Percentiles rank a stretch among this genome's conserved stretches.
Conservation (phyloP, 2,888 invertebrate genomes). For the Busseola fusca region DNA sequence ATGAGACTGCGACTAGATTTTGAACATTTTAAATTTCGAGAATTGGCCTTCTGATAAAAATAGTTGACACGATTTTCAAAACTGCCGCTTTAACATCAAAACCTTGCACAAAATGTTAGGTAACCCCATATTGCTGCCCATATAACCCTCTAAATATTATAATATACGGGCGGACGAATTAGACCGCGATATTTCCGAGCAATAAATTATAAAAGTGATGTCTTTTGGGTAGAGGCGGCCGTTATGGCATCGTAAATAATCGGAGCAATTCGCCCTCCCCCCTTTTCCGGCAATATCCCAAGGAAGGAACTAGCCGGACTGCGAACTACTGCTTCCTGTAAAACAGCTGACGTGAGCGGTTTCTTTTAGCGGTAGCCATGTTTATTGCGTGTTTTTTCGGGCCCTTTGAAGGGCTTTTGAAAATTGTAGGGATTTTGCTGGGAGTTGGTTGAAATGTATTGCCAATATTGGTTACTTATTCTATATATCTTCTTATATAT, state of each 20-base stretch:
- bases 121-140: constrained; percentile 30
- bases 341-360: constrained; percentile 49
- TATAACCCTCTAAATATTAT: constrained; percentile 64
- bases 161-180: constrained; percentile 80
- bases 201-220: constrained; percentile 84
- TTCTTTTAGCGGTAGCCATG: constrained; percentile 49
- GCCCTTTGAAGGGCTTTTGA: constrained; percentile 32
- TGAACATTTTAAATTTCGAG: too few relatives aligned
- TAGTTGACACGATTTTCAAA: neutral
- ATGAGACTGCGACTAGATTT: too few relatives aligned
- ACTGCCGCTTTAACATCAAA: neutral
- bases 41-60: neutral
- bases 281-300: constrained; percentile 68
- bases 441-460: neutral
- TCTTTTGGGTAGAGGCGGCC: constrained; percentile 72
- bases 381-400: constrained; percentile 46
- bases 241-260: constrained; percentile 64
- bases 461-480: neutral
- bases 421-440: constrained; percentile 16
- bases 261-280: constrained; percentile 27
- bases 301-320: constrained; percentile 73
- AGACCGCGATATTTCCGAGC: constrained; percentile 81
- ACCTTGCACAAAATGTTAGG: constrained; percentile 7
- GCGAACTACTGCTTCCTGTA: constrained; percentile 67
- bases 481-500: too few relatives aligned